Evolutionary conservation across 1,140 invertebrate genomes (phyloP).

Genomic region (Hormaphis cornu): DNA sequence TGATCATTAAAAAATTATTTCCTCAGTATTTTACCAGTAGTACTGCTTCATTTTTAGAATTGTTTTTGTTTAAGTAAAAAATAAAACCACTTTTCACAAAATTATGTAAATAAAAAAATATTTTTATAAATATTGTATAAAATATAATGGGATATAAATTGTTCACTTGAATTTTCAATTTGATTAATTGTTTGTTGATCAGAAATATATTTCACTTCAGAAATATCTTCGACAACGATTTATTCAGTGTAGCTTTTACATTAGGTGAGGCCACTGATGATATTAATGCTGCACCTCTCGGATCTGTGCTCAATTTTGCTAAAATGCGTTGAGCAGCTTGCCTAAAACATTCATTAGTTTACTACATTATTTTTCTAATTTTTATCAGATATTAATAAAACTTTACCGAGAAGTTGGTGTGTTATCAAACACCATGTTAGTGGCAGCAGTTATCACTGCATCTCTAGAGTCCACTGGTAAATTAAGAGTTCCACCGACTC

Average conservation of each 20-base stretch:
- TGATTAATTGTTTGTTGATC: conserved; percentile 9
- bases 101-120: conserved; percentile 10
- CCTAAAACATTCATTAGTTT: neutral
- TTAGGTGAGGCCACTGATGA: conserved; percentile 15
- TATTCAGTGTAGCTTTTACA: conserved; percentile 25
- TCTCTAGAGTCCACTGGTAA: conserved; percentile 68
- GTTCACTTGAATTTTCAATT: neutral
- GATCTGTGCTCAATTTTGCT: conserved; percentile 16
- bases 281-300: conserved; percentile 19
- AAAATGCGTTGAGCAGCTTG: conserved; percentile 25
- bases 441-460: conserved; percentile 64
- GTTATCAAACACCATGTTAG: conserved; percentile 68
- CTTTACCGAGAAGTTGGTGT: conserved; percentile 24
- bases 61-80: neutral
- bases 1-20: neutral
- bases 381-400: no score
- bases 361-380: no score
- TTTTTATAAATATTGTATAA: conserved; percentile 26
- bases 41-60: neutral
- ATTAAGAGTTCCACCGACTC: conserved; percentile 60
- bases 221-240: conserved; percentile 29
- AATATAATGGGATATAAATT: neutral
- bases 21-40: neutral
- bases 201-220: conserved; percentile 25
- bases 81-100: neutral